Evolutionary conservation across 2,888 invertebrate genomes (phyloP), one percentile per base, ranked within the genome.

Genomic region (Piscicola geometra): DNA sequence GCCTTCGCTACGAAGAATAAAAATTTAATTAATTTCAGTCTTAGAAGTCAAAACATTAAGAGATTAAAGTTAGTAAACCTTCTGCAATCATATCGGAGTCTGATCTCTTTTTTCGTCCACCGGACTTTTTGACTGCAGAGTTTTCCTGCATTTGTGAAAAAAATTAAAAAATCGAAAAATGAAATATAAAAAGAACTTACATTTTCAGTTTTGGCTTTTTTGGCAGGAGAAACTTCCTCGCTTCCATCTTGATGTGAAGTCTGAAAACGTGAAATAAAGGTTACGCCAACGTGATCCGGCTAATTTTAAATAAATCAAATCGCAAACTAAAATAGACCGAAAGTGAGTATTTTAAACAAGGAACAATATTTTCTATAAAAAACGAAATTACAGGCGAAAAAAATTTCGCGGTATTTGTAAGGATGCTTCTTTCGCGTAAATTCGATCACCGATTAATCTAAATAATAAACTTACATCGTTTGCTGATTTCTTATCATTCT

Each of bases 1-100:
- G 77, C 79, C 36, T 79, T 75, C 9, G 79, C 79, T 79, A 66
- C 2, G 2, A 21, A 12, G n/a, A 30, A 18, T 50, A 50, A 12
- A 50, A 71, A 30, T 18, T 30, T 1, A 21, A 28, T 12, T 52
- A n/a, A 35, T 64, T 35, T 35, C 30, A 33, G 18, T n/a, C 21
- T 3, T 35, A 5, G 21, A 60, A 56, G 35, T 50, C 18, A 15
- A 56, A 72, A 32, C 36, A 1, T 2, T 52, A 0, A 2, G 30
- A 52, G 5, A n/a, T n/a, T n/a, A n/a, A n/a, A n/a, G n/a, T n/a
- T n/a, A n/a, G 5, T 35, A 15, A n/a, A 73, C 73, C 73, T 73
- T 73, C 73, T n/a, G 73, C 73, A 33, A 73, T 73, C 73, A 73
- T 73, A 28, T 73, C 73, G 21, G 52, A 30, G 36, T 73, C 73